Percentiles rank a stretch among this genome's conserved stretches.
phyloP scores from a whole-genome alignment of 2,888 invertebrate genomes.

The Rhaphigaster nebulosa region DNA sequence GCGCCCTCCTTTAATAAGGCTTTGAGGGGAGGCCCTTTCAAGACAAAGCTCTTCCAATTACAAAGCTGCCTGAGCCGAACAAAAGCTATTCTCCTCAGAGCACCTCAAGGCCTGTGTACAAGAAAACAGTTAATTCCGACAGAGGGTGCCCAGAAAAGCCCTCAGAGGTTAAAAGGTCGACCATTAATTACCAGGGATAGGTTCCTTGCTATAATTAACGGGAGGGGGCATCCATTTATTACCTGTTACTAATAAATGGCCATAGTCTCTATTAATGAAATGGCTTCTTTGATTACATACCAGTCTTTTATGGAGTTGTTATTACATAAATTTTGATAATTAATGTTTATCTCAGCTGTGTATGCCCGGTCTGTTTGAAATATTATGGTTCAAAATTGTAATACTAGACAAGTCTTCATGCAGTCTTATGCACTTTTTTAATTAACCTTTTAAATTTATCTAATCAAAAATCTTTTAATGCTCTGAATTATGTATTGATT shows the following conservation, averaged over 20 bases:
- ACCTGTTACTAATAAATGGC: slow-evolving; percentile 28
- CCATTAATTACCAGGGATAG: slow-evolving; percentile 42
- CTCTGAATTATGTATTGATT: no score
- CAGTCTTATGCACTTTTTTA: no score
- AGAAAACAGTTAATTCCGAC: slow-evolving; percentile 48
- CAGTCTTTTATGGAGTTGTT: not conserved
- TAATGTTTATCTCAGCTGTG: not conserved
- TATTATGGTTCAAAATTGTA: not conserved
- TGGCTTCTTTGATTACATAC: slow-evolving; percentile 34
- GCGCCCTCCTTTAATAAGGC: slow-evolving; percentile 58
- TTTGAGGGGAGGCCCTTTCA: slow-evolving; percentile 54
- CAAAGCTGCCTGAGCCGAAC: slow-evolving; percentile 54
- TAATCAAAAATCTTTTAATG: no score
- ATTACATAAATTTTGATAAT: not conserved
- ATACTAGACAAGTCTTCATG: no score
- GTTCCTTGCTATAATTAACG: slow-evolving; percentile 49
- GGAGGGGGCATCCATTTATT: slow-evolving; percentile 39
- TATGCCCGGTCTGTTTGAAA: not conserved
- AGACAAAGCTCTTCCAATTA: slow-evolving; percentile 60
- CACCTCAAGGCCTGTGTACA: slow-evolving; percentile 21
- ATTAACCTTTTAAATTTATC: no score
- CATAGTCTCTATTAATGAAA: slow-evolving; percentile 35
- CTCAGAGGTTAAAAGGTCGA: slow-evolving; percentile 43
- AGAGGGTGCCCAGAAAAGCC: not conserved
- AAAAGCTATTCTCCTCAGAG: slow-evolving; percentile 53